These are phyloP conservation scores for Eupsittula cactorum DNA, from an alignment of 2,113 vertebrate genomes.

Conservation along the genomic window DNA sequence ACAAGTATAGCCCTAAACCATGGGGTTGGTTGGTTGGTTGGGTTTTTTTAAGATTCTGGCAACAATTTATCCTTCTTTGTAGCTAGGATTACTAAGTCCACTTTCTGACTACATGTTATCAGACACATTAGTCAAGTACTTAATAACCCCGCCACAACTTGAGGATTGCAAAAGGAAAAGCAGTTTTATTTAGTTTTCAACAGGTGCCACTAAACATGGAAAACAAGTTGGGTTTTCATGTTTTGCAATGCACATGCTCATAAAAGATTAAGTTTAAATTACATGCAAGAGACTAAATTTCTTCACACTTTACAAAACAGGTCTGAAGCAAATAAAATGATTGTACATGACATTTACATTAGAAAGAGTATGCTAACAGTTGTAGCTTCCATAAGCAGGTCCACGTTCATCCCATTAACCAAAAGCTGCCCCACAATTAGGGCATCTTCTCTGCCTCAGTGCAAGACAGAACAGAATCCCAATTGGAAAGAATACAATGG, in stretches of 20 bases:
- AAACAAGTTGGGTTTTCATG: slow-evolving; percentile 38
- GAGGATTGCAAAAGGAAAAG: slow-evolving; percentile 77
- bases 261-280: slow-evolving; percentile 57
- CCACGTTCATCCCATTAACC: slow-evolving; percentile 80
- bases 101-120: background rate
- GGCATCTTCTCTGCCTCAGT: slow-evolving; percentile 94
- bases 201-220: slow-evolving; percentile 66
- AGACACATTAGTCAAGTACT: background rate
- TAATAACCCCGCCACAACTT: slow-evolving; percentile 65
- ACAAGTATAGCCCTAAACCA: background rate
- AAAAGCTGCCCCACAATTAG: slow-evolving; percentile 95
- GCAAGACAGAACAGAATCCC: slow-evolving; percentile 97
- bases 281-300: slow-evolving; percentile 49
- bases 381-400: slow-evolving; percentile 44
- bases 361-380: slow-evolving; percentile 71
- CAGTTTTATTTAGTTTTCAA: slow-evolving; percentile 71
- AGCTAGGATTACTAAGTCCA: background rate
- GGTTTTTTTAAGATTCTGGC: background rate
- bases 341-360: slow-evolving; percentile 83
- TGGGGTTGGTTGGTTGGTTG: background rate
- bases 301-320: slow-evolving; percentile 75
- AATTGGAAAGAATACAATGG: slow-evolving; percentile 95
- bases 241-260: slow-evolving; percentile 56
- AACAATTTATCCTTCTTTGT: background rate
- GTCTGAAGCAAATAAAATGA: slow-evolving; percentile 77